A percentile compares a stretch with the other conserved stretches of the same genome.
These are phyloP conservation scores for Leptinotarsa haldemani DNA, from an alignment of 2,888 invertebrate genomes.

Conservation along the genomic window DNA sequence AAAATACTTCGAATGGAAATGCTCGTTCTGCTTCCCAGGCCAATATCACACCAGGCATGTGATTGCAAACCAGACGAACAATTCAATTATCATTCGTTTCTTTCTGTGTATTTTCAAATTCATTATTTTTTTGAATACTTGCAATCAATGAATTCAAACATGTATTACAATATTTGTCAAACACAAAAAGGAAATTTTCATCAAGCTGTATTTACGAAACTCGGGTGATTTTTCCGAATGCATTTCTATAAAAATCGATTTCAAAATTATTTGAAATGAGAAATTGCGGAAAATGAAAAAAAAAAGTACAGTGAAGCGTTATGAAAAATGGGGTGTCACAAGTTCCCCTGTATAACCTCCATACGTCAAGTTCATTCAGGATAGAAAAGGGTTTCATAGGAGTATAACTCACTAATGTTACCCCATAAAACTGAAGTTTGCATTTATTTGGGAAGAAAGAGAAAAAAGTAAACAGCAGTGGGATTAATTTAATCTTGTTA, in stretches of 20 bases:
- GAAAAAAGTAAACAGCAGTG: conserved; percentile 37
- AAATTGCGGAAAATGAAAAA: not conserved
- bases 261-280: not conserved
- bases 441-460: conserved; percentile 35
- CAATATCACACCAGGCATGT: too few species aligned
- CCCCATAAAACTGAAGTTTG: conserved; percentile 43
- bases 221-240: not conserved
- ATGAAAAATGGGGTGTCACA: conserved; percentile 29
- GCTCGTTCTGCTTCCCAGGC: too few species aligned
- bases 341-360: conserved; percentile 17
- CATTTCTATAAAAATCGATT: not conserved
- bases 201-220: not conserved
- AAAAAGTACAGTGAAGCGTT: not conserved
- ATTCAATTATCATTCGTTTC: too few species aligned
- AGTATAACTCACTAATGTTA: conserved; percentile 39
- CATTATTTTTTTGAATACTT: too few species aligned
- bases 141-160: too few species aligned
- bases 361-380: conserved; percentile 34
- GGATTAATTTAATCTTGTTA: conserved; percentile 50
- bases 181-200: too few species aligned
- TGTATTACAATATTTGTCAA: too few species aligned
- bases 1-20: too few species aligned
- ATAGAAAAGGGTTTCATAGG: conserved; percentile 33
- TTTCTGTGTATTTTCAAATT: too few species aligned
- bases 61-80: too few species aligned